Evolutionary conservation across 35 echinoderm and acorn worm species (phyloP), one percentile per base, ranked within the genome.

Genomic region (Eucidaris tribuloides): DNA sequence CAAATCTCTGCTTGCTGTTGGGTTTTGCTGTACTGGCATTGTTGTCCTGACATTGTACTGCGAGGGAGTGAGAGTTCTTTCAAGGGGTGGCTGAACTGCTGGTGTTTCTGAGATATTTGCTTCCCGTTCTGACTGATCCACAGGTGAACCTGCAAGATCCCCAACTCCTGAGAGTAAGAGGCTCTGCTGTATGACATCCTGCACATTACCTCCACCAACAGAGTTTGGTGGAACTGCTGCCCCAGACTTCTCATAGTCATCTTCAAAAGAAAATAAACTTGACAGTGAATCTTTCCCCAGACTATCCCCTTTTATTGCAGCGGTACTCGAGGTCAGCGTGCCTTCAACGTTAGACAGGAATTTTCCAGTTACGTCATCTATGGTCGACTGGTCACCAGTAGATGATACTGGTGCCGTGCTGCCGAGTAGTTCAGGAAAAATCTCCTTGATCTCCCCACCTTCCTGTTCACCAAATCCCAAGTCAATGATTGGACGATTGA

Each of bases 361-460:
- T 40, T 74, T 74, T 0, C 41, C 68, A 44, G 44, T 35, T 3
- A 74, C 35, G 20, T 74, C 68, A n/a, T 74, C 68, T n/a, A 33
- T 40, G 24, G 11, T 40, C 2, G 41, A 25, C 68, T 74, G 34
- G 34, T 74, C 24, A 40, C 44, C 44, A 14, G 28, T 41, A 20
- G 11, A n/a, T 36, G 29, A 22, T 11, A 23, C 9, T 36, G 29
- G 41, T 25, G 35, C 23, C 9, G 61, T 31, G 29, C 61, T 34
- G 28, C 30, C 37, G n/a, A 74, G 29, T 7, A 74, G 44, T 33
- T 74, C 68, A 4, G 68, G 68, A 23, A 74, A 74, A 15, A 74
- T 74, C 68, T 74, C 68, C 40, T 74, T 74, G 41, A 74, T 74
- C 36, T 74, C 68, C 20, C 68, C 68, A 9, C 68, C 68, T 74